Evolutionary conservation across 2,888 invertebrate genomes (phyloP).

Genomic region (Aspidiotus rigidus): DNA sequence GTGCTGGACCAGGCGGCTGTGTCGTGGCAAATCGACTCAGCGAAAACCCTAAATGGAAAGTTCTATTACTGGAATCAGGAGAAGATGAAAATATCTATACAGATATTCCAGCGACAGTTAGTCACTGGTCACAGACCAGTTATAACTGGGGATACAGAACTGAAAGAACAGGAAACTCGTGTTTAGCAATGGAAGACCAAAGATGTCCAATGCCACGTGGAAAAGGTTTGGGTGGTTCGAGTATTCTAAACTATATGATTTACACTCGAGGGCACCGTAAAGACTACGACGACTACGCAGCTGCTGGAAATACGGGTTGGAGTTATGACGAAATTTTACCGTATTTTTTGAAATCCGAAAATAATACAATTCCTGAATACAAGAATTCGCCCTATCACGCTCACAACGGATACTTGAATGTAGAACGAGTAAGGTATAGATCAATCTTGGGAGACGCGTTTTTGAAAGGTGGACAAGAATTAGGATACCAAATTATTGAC

Average conservation of each 20-base stretch:
- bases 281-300: conserved; percentile 39
- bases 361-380: conserved; percentile 38
- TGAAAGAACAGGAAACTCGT: conserved; percentile 52
- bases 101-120: conserved; percentile 51
- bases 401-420: conserved; percentile 56
- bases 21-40: conserved; percentile 60
- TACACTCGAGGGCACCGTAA: conserved; percentile 40
- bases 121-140: conserved; percentile 50
- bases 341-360: conserved; percentile 42
- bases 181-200: conserved; percentile 45
- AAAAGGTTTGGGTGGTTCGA: conserved; percentile 42
- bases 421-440: conserved; percentile 56
- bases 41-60: conserved; percentile 52
- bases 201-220: conserved; percentile 39
- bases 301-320: conserved; percentile 45
- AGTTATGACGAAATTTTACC: conserved; percentile 42
- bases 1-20: conserved; percentile 62
- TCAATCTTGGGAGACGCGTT: conserved; percentile 57
- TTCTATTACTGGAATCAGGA: conserved; percentile 58
- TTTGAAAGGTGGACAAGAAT: conserved; percentile 55
- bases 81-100: conserved; percentile 48
- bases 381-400: conserved; percentile 50
- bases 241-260: conserved; percentile 55
- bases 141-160: conserved; percentile 64
- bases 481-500: conserved; percentile 52